Evolutionary conservation across 2,888 invertebrate species (phyloP), one percentile per base, ranked within the genome.

Genomic region (Lasius platythorax): DNA sequence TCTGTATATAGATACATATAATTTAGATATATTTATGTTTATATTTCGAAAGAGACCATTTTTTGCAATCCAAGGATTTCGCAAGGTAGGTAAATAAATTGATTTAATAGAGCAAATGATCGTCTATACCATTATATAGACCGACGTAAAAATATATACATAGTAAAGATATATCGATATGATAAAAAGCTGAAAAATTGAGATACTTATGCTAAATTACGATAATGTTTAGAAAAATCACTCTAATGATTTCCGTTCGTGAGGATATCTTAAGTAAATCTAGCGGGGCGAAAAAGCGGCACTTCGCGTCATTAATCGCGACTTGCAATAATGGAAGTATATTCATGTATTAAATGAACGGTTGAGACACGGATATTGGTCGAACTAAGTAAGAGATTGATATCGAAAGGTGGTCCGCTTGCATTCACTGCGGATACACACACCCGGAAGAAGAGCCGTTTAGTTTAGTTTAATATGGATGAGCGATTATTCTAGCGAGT

Each of bases 401-500:
- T 81, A 72, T 63, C 84, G 83, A 86, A 88, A 89, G 85, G 68
- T 58, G 73, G 74, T 87, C 83, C 83, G 66, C 56, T 84, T 83
- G 78, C 81, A 84, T 83, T 64, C 58, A 83, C 82, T 40, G 18
- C 12, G 50, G 87, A 89, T n/a, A 46, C 5, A 46, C 86, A 86
- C 75, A 91, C 87, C 88, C 87, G 91, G 90, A 89, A 91, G 90
- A 85, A 91, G 86, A 87, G 78, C 67, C 82, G 85, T 85, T 85
- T 88, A 85, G 84, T 87, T 84, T 84, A 85, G 83, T 82, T 90
- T 91, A 91, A 91, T 91, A 91, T 91, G 86, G 88, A 91, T 90
- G 90, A 90, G 89, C 84, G 72, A 79, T 66, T 46, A 12, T 11
- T 43, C 12, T 43, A 12, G 30, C 30, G 30, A 33, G 84, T 88